Conservation (phyloP, 2,797 vertebrate genomes). For the Ateles fusciceps region DNA sequence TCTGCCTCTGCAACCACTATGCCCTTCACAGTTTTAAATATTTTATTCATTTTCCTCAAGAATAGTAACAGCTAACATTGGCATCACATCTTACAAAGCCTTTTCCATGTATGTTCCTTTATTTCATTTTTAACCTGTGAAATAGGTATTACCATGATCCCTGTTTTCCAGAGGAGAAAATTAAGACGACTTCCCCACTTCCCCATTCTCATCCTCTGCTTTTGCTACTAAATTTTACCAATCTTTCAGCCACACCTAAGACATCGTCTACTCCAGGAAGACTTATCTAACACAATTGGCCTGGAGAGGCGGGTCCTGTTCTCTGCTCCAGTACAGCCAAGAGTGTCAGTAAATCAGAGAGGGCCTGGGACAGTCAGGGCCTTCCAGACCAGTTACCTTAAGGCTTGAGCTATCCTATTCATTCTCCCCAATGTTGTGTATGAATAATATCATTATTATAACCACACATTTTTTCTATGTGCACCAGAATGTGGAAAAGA, state of each 20-base stretch:
- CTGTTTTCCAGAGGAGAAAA: conserved; percentile 1
- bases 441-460: not conserved
- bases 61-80: not conserved
- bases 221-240: not conserved
- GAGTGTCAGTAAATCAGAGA: not conserved
- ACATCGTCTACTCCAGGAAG: not conserved
- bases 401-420: not conserved
- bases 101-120: not conserved
- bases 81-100: conserved; percentile 12
- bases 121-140: not conserved
- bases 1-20: not conserved
- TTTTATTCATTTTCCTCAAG: conserved; percentile 33
- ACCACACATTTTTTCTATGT: not conserved
- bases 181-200: not conserved
- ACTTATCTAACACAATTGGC: not conserved
- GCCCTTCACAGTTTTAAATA: not conserved
- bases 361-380: not conserved
- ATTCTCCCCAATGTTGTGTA: not conserved
- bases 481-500: not conserved
- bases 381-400: not conserved
- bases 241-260: not conserved
- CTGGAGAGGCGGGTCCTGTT: not conserved
- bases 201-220: not conserved
- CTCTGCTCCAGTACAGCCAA: not conserved
- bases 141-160: not conserved